Evolutionary conservation across 2,113 vertebrate species (phyloP), one percentile per base, ranked within the genome.

Genomic region (Lampris megalopsis): DNA sequence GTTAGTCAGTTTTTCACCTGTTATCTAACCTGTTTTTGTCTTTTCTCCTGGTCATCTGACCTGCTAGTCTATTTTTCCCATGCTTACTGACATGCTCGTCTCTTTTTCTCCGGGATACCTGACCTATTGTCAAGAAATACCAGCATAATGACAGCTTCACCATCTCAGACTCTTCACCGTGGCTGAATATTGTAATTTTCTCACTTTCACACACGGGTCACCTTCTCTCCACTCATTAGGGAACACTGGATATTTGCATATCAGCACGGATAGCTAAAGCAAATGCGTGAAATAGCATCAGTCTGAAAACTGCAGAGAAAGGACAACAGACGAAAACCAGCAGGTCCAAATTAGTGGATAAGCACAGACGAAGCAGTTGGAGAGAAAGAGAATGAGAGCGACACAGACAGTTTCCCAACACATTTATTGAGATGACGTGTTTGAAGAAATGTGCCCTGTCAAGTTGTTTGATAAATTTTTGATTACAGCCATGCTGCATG

Each of bases 281-380:
- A 70, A 73, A 84, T 58, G 56, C 24, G 52, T 71, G 35, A 66
- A 47, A 59, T 42, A 7, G 40, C 2, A 2, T n/a, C 59, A 66
- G 63, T 8, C 9, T 36, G 63, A 68, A 61, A 54, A 45, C 43
- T 38, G 47, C 42, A 72, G 67, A 63, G 50, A 41, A 68, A 81
- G 80, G 57, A 70, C 6, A 6, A 86, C 81, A 76, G 68, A 86
- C 82, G 86, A 87, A 77, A 76, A 45, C 3, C 68, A 72, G 76
- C 70, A 61, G 48, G 47, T 82, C 73, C 52, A 54, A 54, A 54
- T 54, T 7, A 54, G 9, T 9, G 9, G 9, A 48, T 48, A 4
- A 9, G 52, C 52, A 11, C 13, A 8, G 8, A 3, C 3, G 11
- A 8, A 11, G 50, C 6, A 10, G 8, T 13, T 8, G 50, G 50